phyloP scores from a whole-genome alignment of 2,113 vertebrate species.

The Saguinus imperator region DNA sequence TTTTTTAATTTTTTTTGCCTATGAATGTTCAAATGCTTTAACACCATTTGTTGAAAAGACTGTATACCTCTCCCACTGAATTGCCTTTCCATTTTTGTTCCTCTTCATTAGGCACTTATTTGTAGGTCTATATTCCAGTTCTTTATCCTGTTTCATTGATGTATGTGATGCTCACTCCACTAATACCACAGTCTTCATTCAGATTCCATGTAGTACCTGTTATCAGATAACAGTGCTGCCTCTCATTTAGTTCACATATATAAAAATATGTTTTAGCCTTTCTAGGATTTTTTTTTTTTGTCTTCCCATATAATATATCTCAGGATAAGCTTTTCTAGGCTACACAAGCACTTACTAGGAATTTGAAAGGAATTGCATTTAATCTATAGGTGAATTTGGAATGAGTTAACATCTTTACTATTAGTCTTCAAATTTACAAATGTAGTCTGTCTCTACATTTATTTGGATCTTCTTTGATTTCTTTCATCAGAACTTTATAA shows the following conservation, averaged over 20 bases:
- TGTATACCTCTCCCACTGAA: background rate
- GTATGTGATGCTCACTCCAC: background rate
- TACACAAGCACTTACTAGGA: background rate
- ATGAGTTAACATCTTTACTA: background rate
- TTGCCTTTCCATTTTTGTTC: background rate
- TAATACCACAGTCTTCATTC: background rate
- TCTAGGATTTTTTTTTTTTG: background rate
- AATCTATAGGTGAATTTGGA: background rate
- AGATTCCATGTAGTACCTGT: background rate
- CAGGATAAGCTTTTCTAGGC: background rate
- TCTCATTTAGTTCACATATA: background rate
- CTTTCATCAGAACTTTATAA: background rate
- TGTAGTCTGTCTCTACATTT: background rate
- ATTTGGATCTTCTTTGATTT: background rate
- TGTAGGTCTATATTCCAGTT: background rate
- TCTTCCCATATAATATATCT: background rate
- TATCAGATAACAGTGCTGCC: background rate
- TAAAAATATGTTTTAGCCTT: background rate
- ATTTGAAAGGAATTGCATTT: background rate
- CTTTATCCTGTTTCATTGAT: background rate
- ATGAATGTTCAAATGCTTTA: background rate
- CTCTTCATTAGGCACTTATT: background rate
- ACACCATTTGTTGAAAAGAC: background rate
- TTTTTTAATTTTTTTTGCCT: background rate
- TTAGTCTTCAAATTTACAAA: background rate